Conservation (phyloP, 1,140 invertebrate genomes). For the Lordiphosa mommai region DNA sequence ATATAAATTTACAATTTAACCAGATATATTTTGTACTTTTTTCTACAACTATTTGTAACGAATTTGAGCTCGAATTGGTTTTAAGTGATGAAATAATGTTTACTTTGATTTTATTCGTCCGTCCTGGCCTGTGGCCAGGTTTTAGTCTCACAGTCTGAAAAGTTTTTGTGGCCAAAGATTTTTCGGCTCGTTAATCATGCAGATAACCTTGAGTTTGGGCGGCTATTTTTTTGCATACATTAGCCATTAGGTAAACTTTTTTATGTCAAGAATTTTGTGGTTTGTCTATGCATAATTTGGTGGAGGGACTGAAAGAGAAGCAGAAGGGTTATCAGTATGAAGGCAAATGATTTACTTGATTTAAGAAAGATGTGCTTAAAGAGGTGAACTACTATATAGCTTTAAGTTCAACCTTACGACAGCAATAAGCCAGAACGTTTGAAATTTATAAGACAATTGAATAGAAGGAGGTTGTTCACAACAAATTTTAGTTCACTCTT, state of each 20-base stretch:
- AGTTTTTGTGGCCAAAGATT: conserved; percentile 33
- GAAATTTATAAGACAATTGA: too few relatives aligned
- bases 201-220: conserved; percentile 46
- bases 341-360: too few relatives aligned
- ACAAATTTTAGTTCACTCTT: too few relatives aligned
- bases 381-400: too few relatives aligned
- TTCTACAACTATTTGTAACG: background rate
- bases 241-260: conserved; percentile 31
- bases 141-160: conserved; percentile 36
- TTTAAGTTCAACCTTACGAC: too few relatives aligned
- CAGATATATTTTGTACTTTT: background rate
- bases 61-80: background rate
- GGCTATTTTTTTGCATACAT: background rate
- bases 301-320: background rate
- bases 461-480: too few relatives aligned
- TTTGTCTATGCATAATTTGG: background rate
- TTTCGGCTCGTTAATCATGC: conserved; percentile 52
- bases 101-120: conserved; percentile 3
- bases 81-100: background rate
- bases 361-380: too few relatives aligned
- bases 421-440: too few relatives aligned
- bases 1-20: conserved; percentile 8
- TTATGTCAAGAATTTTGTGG: conserved; percentile 10
- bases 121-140: conserved; percentile 30
- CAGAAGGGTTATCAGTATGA: background rate